phyloP scores from a whole-genome alignment of 2,888 invertebrate species.

The Caenorhabditis sinica region DNA sequence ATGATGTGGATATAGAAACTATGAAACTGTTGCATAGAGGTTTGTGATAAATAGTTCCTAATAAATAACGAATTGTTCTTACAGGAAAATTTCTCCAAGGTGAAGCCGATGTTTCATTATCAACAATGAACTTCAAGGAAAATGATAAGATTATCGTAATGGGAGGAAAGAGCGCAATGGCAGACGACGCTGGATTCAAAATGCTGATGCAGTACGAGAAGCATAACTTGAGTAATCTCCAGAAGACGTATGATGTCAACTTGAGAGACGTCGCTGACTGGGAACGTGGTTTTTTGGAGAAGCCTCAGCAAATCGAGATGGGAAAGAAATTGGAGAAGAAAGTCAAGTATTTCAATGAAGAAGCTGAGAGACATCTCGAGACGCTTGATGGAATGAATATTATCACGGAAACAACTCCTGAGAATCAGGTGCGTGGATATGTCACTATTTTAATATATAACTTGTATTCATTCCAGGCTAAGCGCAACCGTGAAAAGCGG shows the following conservation, averaged over 20 bases:
- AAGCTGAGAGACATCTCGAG: slow-evolving; percentile 76
- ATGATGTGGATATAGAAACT: slow-evolving; percentile 66
- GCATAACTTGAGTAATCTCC: slow-evolving; percentile 73
- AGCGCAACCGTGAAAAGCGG: slow-evolving; percentile 80
- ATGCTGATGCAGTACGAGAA: slow-evolving; percentile 79
- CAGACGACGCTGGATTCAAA: slow-evolving; percentile 76
- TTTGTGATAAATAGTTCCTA: slow-evolving; percentile 13
- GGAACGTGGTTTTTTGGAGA: slow-evolving; percentile 80
- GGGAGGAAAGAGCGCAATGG: slow-evolving; percentile 72
- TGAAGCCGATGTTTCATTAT: slow-evolving; percentile 63
- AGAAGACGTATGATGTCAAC: slow-evolving; percentile 72
- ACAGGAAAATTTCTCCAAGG: slow-evolving; percentile 75
- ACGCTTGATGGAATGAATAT: slow-evolving; percentile 79
- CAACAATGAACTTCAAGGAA: slow-evolving; percentile 75
- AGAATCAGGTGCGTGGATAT: slow-evolving; percentile 71
- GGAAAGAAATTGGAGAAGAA: slow-evolving; percentile 77
- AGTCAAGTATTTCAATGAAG: slow-evolving; percentile 77
- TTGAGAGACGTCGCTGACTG: slow-evolving; percentile 75
- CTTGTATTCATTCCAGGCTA: slow-evolving; percentile 67
- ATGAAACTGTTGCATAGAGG: slow-evolving; percentile 77
- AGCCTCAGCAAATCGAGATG: slow-evolving; percentile 75
- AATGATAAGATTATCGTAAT: slow-evolving; percentile 80
- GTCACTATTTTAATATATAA: neutral
- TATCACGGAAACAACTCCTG: slow-evolving; percentile 72
- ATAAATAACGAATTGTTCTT: slow-evolving; percentile 38